These are phyloP conservation scores for Propithecus deckenii DNA, from an alignment of 2,797 vertebrate genomes.

Conservation along the genomic window DNA sequence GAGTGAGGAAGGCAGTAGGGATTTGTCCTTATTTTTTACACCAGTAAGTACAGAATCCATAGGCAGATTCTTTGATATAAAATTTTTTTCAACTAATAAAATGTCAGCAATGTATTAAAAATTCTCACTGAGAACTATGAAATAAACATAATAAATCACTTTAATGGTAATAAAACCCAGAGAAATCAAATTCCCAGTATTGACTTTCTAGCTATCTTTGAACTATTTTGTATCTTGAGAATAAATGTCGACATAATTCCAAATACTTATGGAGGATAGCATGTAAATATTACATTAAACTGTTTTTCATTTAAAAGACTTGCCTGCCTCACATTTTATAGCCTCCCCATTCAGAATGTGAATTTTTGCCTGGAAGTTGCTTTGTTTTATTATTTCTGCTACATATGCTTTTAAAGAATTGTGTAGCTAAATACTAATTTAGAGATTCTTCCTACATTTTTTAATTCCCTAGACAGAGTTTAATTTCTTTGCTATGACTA, in stretches of 20 bases:
- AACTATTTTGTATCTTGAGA: slow-evolving; percentile 65
- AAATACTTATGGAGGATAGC: slow-evolving; percentile 36
- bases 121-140: slow-evolving; percentile 47
- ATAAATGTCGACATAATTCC: slow-evolving; percentile 56
- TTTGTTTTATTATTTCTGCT: slow-evolving; percentile 71
- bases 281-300: slow-evolving; percentile 57
- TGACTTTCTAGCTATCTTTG: slow-evolving; percentile 62
- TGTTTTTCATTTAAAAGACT: slow-evolving; percentile 53
- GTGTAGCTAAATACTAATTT: slow-evolving; percentile 65
- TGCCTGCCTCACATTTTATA: slow-evolving; percentile 42
- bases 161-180: slow-evolving; percentile 65
- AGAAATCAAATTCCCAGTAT: slow-evolving; percentile 54
- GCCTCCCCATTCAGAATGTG: neutral
- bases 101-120: slow-evolving; percentile 50
- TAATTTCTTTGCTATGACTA: slow-evolving; percentile 66
- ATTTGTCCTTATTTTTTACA: slow-evolving; percentile 45
- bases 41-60: slow-evolving; percentile 50
- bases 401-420: slow-evolving; percentile 59
- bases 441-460: slow-evolving; percentile 67
- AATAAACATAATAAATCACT: slow-evolving; percentile 73
- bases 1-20: slow-evolving; percentile 1
- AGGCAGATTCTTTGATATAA: slow-evolving; percentile 3
- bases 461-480: slow-evolving; percentile 63
- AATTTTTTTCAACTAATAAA: slow-evolving; percentile 56
- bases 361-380: slow-evolving; percentile 14